These are phyloP conservation scores for Callospermophilus lateralis DNA, from an alignment of 2,113 vertebrate species.

Conservation along the genomic window DNA sequence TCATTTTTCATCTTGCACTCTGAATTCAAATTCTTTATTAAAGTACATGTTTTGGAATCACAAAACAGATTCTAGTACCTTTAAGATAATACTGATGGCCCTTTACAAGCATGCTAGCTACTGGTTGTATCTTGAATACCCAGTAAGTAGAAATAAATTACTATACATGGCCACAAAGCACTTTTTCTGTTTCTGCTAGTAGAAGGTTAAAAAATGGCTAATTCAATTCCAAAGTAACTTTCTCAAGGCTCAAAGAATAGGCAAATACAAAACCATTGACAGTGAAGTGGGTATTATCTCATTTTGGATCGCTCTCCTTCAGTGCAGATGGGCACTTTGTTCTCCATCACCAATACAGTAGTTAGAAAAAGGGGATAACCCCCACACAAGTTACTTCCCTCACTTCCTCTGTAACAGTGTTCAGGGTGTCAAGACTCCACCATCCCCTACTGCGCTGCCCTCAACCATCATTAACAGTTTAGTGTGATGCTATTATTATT, in stretches of 20 bases:
- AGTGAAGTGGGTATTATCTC: neutral
- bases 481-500: neutral
- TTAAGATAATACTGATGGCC: slow-evolving; percentile 17
- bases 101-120: neutral
- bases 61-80: slow-evolving; percentile 58
- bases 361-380: neutral
- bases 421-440: neutral
- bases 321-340: neutral
- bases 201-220: slow-evolving; percentile 27
- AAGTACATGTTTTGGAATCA: slow-evolving; percentile 75
- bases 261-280: neutral
- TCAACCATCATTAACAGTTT: neutral
- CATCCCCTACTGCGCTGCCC: too few species aligned
- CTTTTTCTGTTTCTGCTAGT: slow-evolving; percentile 6
- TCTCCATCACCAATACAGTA: neutral
- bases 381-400: neutral
- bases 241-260: neutral
- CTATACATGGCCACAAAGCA: neutral
- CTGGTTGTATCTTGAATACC: neutral
- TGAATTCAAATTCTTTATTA: slow-evolving; percentile 71
- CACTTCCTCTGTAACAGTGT: neutral
- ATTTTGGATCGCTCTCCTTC: neutral
- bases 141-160: neutral
- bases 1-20: slow-evolving; percentile 79
- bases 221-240: neutral